A percentile compares a stretch with the other conserved stretches of the same genome.
Conservation (phyloP, 2,797 vertebrate genomes). For the Anguilla megastoma region DNA sequence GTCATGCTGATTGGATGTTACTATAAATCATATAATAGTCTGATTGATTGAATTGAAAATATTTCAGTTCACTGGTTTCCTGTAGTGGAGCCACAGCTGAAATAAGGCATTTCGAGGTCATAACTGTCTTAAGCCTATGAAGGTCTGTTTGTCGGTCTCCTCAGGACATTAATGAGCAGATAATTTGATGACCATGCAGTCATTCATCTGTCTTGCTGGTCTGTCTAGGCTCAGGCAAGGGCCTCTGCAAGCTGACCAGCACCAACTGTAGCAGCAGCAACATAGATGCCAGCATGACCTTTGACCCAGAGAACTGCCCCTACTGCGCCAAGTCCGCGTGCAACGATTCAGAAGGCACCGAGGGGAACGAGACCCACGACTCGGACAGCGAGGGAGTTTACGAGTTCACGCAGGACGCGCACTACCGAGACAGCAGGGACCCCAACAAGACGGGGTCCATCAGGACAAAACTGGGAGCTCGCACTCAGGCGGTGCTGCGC, state of each 20-base stretch:
- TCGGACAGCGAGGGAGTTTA: slow-evolving; percentile 91
- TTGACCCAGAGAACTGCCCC: slow-evolving; percentile 85
- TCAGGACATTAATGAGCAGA: background rate
- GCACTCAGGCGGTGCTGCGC: slow-evolving; percentile 69
- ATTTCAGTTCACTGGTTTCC: slow-evolving; percentile 16
- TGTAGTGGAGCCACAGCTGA: background rate
- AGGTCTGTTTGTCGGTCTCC: background rate
- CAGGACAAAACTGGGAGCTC: slow-evolving; percentile 57
- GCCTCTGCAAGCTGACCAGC: slow-evolving; percentile 79
- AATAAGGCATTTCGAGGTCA: background rate
- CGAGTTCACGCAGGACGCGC: slow-evolving; percentile 89
- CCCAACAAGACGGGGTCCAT: slow-evolving; percentile 52
- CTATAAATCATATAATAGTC: slow-evolving; percentile 17
- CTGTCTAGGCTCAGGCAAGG: slow-evolving; percentile 72
- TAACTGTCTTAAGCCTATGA: background rate
- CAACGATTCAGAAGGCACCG: slow-evolving; percentile 73
- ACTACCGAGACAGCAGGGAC: slow-evolving; percentile 79
- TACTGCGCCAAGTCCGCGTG: slow-evolving; percentile 80
- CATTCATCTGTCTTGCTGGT: slow-evolving; percentile 29
- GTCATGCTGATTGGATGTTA: background rate
- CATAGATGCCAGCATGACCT: slow-evolving; percentile 73
- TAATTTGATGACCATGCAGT: slow-evolving; percentile 4
- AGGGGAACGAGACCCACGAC: slow-evolving; percentile 81
- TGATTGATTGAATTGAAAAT: slow-evolving; percentile 27
- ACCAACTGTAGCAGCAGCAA: slow-evolving; percentile 75